Conservation (phyloP, 2,888 invertebrate species). For the Tetheella fluctuosa region DNA sequence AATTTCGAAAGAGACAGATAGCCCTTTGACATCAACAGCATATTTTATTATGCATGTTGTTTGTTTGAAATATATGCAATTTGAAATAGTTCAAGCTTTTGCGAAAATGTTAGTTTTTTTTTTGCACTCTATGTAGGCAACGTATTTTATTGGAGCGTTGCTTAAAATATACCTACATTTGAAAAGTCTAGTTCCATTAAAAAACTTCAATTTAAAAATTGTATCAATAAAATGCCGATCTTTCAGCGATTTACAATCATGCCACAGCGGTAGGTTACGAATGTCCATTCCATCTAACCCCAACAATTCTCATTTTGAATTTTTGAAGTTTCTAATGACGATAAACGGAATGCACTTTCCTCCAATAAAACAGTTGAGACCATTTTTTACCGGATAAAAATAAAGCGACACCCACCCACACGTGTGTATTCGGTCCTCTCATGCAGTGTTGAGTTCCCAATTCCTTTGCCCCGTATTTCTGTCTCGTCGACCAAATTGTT, state of each 20-base stretch:
- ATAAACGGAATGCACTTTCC: slow-evolving; percentile 14
- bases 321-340: slow-evolving; percentile 1
- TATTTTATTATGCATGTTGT: slow-evolving; percentile 60
- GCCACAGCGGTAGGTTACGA: slow-evolving; percentile 6
- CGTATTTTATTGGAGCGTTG: not conserved
- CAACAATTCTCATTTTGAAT: slow-evolving; percentile 3
- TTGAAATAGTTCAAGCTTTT: not conserved
- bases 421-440: slow-evolving; percentile 16
- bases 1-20: slow-evolving; percentile 74
- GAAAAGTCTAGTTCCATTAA: not conserved
- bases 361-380: slow-evolving; percentile 19
- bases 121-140: not conserved
- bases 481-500: slow-evolving; percentile 58
- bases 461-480: slow-evolving; percentile 46
- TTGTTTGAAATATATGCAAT: slow-evolving; percentile 11
- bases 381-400: slow-evolving; percentile 33
- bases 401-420: slow-evolving; percentile 34
- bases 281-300: not conserved
- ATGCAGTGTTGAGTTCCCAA: slow-evolving; percentile 41
- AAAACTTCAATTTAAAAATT: not conserved
- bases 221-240: not conserved
- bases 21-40: slow-evolving; percentile 61
- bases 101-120: not conserved
- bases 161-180: not conserved
- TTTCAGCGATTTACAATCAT: slow-evolving; percentile 4